Base-by-base conservation (phyloP, 2,113 vertebrate species). In the Lasiurus cinereus region DNA sequence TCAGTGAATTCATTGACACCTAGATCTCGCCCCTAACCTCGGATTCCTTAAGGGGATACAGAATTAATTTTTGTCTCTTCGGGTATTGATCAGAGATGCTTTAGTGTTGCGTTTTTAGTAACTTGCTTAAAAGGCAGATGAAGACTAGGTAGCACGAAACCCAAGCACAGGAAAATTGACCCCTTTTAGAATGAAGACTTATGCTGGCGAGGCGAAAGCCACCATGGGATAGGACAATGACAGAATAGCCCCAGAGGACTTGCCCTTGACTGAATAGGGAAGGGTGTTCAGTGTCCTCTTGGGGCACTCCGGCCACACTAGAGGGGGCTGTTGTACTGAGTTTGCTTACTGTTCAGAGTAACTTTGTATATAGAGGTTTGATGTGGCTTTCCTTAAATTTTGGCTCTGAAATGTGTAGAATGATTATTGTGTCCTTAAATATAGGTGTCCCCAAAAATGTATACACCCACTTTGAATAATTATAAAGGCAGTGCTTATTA, bases 261-360 rank as follows among this genome's bases (percentile, higher is more conserved):
- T 39, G 5, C n/a, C 27, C 16, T 36, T 77, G 64, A 6, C 6
- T 6, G 10, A 93, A 7, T 4, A n/a, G 31, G 59, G n/a, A 76
- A 93, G n/a, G 21, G 27, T 52, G 15, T 14, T 76, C n/a, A 13
- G 43, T 54, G 46, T 84, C 31, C 18, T 54, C 52, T 56, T 10
- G 76, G 82, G 88, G 16, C 39, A 43, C 50, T 27, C 92, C 90
- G 27, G 72, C 54, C 84, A 95, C 95, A 88, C 96, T 94, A 97
- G 97, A 97, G 97, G 97, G 96, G 93, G 95, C 95, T 97, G 22
- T 97, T 96, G 93, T 11, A 91, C 93, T 78, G 80, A 86, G 33
- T 94, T 96, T 91, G 43, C 87, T 70, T 52, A 46, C 27, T 64
- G n/a, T 77, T 73, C 66, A 87, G 43, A 77, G 39, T 90, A 48